Evolutionary conservation across 37 sponge, comb jelly and placozoan genomes (phyloP).

Genomic region (Ephydatia muelleri): DNA sequence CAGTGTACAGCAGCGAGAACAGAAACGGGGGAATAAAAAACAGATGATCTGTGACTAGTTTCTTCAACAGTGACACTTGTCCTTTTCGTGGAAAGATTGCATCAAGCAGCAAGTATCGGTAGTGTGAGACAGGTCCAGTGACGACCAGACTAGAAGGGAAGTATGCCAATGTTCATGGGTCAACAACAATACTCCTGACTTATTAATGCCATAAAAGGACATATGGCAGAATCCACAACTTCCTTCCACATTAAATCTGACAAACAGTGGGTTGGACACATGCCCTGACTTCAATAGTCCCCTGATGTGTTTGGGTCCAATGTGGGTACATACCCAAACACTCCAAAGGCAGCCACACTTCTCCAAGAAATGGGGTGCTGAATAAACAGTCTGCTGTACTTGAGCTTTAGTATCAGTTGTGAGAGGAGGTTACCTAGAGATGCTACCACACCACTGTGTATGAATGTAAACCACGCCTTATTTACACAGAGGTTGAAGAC

Average conservation of each 20-base stretch:
- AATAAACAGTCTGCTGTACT: neutral
- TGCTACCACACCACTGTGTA: constrained; percentile 31
- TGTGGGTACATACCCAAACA: constrained; percentile 46
- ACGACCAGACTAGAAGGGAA: constrained; percentile 44
- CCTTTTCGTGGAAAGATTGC: constrained; percentile 28
- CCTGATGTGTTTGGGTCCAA: neutral
- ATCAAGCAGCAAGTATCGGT: constrained; percentile 47
- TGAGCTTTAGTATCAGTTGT: constrained; percentile 24
- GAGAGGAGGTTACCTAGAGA: constrained; percentile 35
- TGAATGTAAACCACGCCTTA: neutral
- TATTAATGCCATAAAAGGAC: neutral
- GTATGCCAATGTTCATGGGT: neutral
- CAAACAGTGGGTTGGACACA: no score
- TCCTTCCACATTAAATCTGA: neutral
- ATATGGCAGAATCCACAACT: neutral
- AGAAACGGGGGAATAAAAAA: constrained; percentile 75
- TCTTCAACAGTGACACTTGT: constrained; percentile 32
- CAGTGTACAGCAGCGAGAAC: constrained; percentile 47
- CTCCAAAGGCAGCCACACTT: constrained; percentile 51
- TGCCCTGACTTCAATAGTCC: no score
- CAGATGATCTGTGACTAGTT: constrained; percentile 55
- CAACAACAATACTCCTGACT: constrained; percentile 42
- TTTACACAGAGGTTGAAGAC: neutral
- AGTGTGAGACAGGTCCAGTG: constrained; percentile 68
- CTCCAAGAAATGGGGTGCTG: constrained; percentile 29